These are phyloP conservation scores for Catagonus wagneri DNA, from an alignment of 2,113 vertebrate species.

Conservation along the genomic window DNA sequence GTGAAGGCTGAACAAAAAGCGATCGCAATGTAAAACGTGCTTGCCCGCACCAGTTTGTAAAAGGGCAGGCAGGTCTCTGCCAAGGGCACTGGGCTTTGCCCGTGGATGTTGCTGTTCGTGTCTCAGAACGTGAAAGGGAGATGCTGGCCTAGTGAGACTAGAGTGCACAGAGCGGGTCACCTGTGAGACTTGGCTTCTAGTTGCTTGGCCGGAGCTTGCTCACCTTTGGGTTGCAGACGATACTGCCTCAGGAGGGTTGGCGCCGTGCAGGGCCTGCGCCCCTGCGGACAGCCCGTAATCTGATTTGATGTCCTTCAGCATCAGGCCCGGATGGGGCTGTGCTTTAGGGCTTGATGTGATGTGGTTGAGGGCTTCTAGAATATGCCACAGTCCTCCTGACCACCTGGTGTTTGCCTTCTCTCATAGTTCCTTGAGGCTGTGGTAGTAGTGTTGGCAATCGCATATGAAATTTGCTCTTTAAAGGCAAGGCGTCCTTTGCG, in stretches of 20 bases:
- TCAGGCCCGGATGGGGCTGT: background rate
- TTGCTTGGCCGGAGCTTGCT: background rate
- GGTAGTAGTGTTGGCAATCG: background rate
- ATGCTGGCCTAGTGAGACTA: accelerated
- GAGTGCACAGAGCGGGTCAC: accelerated
- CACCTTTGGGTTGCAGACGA: background rate
- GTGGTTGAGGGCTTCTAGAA: background rate
- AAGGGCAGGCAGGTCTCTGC: background rate
- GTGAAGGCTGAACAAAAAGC: background rate
- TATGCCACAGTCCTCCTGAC: background rate
- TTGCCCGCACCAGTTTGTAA: background rate
- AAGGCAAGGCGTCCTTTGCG: background rate
- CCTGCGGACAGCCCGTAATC: background rate
- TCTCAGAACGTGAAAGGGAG: background rate
- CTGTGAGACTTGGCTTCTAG: accelerated
- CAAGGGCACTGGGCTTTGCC: background rate
- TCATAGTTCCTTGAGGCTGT: background rate
- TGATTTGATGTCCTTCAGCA: background rate
- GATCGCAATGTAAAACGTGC: slow-evolving; percentile 19
- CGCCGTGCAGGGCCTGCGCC: background rate
- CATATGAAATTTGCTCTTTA: background rate
- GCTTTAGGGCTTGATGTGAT: background rate
- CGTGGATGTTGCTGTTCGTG: background rate
- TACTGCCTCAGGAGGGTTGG: background rate
- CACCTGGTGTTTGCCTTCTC: background rate